A percentile compares a stretch with the other conserved stretches of the same genome.
phyloP scores from a whole-genome alignment of 2,888 invertebrate genomes.

The Netelia melanura region DNA sequence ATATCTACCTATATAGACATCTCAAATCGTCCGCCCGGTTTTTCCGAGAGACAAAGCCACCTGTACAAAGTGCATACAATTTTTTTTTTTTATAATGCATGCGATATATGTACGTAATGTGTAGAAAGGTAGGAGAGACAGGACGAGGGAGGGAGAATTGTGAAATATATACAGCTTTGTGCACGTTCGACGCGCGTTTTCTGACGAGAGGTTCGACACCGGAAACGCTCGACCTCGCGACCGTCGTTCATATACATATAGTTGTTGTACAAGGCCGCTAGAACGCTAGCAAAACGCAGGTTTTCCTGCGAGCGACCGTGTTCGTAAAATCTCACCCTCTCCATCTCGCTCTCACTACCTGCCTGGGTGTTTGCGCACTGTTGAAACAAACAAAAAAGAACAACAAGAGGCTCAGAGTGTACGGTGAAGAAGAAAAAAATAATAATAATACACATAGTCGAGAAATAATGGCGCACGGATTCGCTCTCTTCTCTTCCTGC shows the following conservation, averaged over 20 bases:
- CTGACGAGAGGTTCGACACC: slow-evolving; percentile 63
- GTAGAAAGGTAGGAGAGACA: slow-evolving; percentile 22
- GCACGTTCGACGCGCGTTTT: slow-evolving; percentile 62
- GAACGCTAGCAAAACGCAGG: slow-evolving; percentile 30
- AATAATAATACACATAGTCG: slow-evolving; percentile 61
- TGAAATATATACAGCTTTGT: slow-evolving; percentile 64
- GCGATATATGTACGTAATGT: slow-evolving; percentile 15
- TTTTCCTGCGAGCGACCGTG: slow-evolving; percentile 42
- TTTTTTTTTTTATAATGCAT: slow-evolving; percentile 3
- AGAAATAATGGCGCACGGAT: slow-evolving; percentile 66
- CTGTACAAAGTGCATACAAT: slow-evolving; percentile 46
- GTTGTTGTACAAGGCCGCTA: slow-evolving; percentile 53
- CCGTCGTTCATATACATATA: slow-evolving; percentile 55
- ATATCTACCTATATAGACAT: background rate
- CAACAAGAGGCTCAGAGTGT: slow-evolving; percentile 48
- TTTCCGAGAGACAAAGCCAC: slow-evolving; percentile 15
- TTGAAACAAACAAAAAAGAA: slow-evolving; percentile 45
- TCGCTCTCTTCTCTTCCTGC: slow-evolving; percentile 60
- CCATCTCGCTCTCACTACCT: slow-evolving; percentile 18
- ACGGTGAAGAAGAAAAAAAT: slow-evolving; percentile 45
- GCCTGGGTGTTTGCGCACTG: slow-evolving; percentile 38
- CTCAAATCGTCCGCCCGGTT: slow-evolving; percentile 44
- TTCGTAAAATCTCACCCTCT: slow-evolving; percentile 34
- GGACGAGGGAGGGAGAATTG: slow-evolving; percentile 31
- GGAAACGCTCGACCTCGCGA: slow-evolving; percentile 61